Percentiles rank a stretch among this genome's conserved stretches.
These are phyloP conservation scores for Drosophila santomea DNA, from an alignment of 1,140 invertebrate species.

Conservation along the genomic window DNA sequence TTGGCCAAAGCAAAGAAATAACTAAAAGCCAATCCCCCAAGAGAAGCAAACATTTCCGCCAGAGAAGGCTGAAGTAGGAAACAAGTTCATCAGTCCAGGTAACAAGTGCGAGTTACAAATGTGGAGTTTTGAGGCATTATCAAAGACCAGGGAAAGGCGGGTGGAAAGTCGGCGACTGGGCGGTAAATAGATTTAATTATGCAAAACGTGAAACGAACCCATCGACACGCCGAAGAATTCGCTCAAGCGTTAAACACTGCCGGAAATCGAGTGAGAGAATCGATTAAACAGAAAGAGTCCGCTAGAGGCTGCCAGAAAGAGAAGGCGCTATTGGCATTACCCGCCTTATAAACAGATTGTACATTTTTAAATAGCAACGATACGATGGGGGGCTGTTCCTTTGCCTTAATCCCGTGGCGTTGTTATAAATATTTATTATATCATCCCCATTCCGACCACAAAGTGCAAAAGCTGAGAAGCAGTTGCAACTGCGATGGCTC, in stretches of 20 bases:
- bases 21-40: slow-evolving; percentile 8
- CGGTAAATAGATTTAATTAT: slow-evolving; percentile 64
- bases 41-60: slow-evolving; percentile 43
- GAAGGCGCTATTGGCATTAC: not conserved
- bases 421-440: slow-evolving; percentile 64
- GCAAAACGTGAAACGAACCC: slow-evolving; percentile 48
- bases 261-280: slow-evolving; percentile 57
- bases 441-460: slow-evolving; percentile 25
- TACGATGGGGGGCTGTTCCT: slow-evolving; percentile 12
- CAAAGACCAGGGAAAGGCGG: slow-evolving; percentile 12
- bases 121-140: slow-evolving; percentile 32
- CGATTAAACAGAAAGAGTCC: slow-evolving; percentile 28
- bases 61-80: slow-evolving; percentile 1
- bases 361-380: slow-evolving; percentile 33
- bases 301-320: slow-evolving; percentile 8
- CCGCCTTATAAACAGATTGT: slow-evolving; percentile 33
- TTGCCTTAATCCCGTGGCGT: slow-evolving; percentile 22
- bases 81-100: slow-evolving; percentile 37
- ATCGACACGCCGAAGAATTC: slow-evolving; percentile 37
- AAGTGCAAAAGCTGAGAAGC: slow-evolving; percentile 37
- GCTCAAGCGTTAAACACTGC: slow-evolving; percentile 48
- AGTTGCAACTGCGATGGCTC: slow-evolving; percentile 20
- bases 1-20: slow-evolving; percentile 3
- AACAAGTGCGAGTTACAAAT: slow-evolving; percentile 34
- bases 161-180: slow-evolving; percentile 31